These are phyloP conservation scores for Semicossyphus pulcher DNA, from an alignment of 2,113 vertebrate genomes.

Conservation along the genomic window DNA sequence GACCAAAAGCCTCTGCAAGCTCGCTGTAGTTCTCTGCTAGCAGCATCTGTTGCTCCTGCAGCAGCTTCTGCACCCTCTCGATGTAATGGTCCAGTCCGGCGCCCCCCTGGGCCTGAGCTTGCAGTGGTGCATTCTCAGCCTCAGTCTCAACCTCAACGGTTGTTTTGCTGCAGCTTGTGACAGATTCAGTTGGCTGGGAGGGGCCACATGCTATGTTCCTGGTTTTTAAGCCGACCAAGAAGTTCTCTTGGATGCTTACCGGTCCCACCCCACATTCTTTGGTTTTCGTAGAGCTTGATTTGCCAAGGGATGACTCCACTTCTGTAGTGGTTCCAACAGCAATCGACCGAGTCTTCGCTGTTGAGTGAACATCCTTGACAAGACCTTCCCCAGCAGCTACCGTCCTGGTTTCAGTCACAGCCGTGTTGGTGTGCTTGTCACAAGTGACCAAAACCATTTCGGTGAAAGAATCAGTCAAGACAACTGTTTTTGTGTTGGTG, in stretches of 20 bases:
- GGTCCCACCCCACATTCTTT: conserved; percentile 91
- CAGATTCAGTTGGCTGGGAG: conserved; percentile 63
- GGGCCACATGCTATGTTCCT: conserved; percentile 94
- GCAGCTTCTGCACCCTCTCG: conserved; percentile 91
- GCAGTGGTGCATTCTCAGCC: conserved; percentile 2
- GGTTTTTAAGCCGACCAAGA: conserved; percentile 93
- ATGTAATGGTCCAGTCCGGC: conserved; percentile 93
- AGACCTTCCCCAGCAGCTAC: conserved; percentile 93
- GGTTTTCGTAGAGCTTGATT: conserved; percentile 85
- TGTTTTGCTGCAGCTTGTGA: conserved; percentile 42
- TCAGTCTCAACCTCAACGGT: not conserved
- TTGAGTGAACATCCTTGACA: conserved; percentile 84
- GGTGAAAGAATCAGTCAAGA: conserved; percentile 83
- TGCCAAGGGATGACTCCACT: conserved; percentile 69
- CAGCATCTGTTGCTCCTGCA: conserved; percentile 94
- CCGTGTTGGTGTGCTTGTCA: conserved; percentile 90
- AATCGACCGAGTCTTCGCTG: conserved; percentile 87
- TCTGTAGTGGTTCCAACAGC: conserved; percentile 89
- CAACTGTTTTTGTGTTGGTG: conserved; percentile 83
- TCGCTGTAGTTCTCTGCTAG: conserved; percentile 96
- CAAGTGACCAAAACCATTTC: conserved; percentile 80
- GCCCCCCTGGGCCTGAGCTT: conserved; percentile 66
- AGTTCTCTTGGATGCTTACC: conserved; percentile 89
- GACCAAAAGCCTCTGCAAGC: conserved; percentile 93
- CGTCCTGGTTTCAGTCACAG: conserved; percentile 79